Evolutionary conservation across 2,113 vertebrate genomes (phyloP).

Genomic region (Anhinga rufa): DNA sequence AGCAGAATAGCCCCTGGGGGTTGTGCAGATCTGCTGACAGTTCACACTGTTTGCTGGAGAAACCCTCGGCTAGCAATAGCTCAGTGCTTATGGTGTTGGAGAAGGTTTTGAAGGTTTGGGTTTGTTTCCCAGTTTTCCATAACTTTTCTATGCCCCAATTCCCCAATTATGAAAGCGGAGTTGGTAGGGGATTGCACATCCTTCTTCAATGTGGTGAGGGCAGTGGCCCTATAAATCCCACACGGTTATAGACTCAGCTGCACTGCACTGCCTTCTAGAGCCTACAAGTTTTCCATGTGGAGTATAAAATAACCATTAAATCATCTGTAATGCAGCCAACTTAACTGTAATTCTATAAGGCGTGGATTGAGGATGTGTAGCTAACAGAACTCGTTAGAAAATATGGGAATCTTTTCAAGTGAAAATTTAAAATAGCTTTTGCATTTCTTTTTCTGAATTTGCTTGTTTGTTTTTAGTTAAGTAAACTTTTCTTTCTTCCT

Average conservation of each 20-base stretch:
- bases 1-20: neutral
- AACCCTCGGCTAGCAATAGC: neutral
- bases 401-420: neutral
- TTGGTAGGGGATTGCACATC: neutral
- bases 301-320: conserved; percentile 4
- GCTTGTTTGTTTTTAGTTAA: neutral
- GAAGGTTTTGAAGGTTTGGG: neutral
- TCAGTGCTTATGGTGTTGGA: neutral
- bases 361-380: neutral
- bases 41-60: neutral
- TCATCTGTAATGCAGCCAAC: neutral
- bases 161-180: neutral
- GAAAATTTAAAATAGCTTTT: neutral
- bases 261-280: neutral
- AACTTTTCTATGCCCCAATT: neutral
- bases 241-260: neutral
- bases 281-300: neutral
- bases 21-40: neutral
- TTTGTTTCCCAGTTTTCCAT: neutral
- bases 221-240: neutral
- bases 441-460: neutral
- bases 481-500: neutral
- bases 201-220: neutral
- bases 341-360: conserved; percentile 11
- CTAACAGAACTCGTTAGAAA: neutral